These are phyloP conservation scores for Hymenochirus boettgeri DNA, from an alignment of 2,113 vertebrate species.

Conservation along the genomic window DNA sequence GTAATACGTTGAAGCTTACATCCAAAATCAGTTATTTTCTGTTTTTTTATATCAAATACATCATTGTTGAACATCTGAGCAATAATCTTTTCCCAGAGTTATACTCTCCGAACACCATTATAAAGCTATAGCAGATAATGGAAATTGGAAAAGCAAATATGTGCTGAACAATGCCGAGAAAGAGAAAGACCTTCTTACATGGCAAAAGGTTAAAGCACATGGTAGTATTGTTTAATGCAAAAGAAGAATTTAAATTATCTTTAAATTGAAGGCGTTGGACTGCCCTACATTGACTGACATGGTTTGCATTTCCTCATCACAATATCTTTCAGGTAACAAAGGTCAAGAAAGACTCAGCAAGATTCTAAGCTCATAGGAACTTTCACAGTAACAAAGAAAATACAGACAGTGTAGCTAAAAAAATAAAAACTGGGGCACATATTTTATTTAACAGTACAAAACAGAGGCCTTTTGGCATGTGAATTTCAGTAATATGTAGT, in stretches of 20 bases:
- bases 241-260: not conserved
- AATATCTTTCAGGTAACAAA: conserved; percentile 20
- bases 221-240: not conserved
- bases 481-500: conserved; percentile 4
- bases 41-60: no score
- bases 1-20: no score
- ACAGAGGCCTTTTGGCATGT: not conserved
- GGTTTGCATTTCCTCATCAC: conserved; percentile 8
- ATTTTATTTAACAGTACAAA: not conserved
- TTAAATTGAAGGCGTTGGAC: conserved; percentile 3
- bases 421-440: conserved; percentile 17
- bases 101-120: not conserved
- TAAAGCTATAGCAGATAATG: not conserved
- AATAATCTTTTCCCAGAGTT: not conserved
- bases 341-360: conserved; percentile 22
- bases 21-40: no score
- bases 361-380: not conserved
- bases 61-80: no score
- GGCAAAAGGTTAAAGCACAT: not conserved
- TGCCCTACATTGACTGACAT: conserved; percentile 20
- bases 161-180: not conserved
- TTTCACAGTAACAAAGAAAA: conserved; percentile 12
- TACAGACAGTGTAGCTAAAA: conserved; percentile 7
- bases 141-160: not conserved
- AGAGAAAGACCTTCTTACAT: not conserved